Conservation (phyloP, 2,888 invertebrate species). For the Callinectes sapidus region DNA sequence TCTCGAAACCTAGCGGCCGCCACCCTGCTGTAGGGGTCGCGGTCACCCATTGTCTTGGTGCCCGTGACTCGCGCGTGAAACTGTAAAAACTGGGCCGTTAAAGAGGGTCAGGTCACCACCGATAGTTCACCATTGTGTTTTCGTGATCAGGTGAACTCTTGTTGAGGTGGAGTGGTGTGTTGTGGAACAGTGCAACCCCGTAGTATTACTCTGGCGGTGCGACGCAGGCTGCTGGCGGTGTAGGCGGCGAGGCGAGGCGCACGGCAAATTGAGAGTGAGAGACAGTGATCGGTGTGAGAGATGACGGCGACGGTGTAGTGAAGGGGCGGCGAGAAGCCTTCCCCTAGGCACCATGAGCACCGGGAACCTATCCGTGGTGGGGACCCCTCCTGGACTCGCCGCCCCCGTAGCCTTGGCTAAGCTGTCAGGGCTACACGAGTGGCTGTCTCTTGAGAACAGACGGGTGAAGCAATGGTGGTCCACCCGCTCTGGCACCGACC, state of each 20-base stretch:
- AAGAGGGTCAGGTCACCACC: constrained; percentile 6
- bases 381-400: not conserved
- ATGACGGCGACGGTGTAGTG: not conserved
- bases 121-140: constrained; percentile 5
- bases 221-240: not conserved
- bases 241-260: not conserved
- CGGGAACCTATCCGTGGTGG: constrained; percentile 49
- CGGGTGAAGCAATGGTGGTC: constrained; percentile 71
- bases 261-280: not conserved
- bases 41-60: constrained; percentile 16
- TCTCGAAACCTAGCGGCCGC: not conserved
- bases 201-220: no score
- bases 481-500: constrained; percentile 70
- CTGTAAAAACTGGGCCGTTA: not conserved
- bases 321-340: not conserved
- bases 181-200: not conserved
- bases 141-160: constrained; percentile 19
- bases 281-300: not conserved
- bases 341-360: constrained; percentile 51
- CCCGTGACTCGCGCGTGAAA: constrained; percentile 1
- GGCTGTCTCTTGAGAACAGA: constrained; percentile 69
- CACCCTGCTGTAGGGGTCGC: not conserved
- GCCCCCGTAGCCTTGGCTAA: constrained; percentile 59
- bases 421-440: constrained; percentile 70
- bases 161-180: constrained; percentile 9